Conservation (phyloP, 2,888 invertebrate species). For the Platerodrilus igneus region DNA sequence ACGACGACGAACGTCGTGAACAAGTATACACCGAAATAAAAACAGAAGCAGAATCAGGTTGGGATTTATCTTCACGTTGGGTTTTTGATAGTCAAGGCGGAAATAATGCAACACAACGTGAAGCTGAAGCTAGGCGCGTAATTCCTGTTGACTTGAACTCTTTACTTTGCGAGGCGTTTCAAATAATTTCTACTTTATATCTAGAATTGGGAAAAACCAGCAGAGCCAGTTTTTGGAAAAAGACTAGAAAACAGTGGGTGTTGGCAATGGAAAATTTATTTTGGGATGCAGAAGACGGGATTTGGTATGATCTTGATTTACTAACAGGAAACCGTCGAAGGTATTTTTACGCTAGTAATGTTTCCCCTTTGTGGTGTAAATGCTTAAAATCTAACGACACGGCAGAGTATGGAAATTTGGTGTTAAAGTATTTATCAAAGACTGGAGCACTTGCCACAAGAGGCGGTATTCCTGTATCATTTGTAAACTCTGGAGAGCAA, state of each 20-base stretch:
- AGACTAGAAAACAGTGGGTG: conserved; percentile 54
- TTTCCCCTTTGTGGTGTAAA: conserved; percentile 68
- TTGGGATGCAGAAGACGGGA: conserved; percentile 70
- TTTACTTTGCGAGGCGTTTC: conserved; percentile 66
- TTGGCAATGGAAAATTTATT: conserved; percentile 62
- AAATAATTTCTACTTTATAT: conserved; percentile 58
- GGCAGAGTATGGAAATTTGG: too few species aligned
- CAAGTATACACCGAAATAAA: conserved; percentile 61
- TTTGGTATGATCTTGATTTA: conserved; percentile 77
- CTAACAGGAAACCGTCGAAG: conserved; percentile 52
- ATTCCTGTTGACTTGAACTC: conserved; percentile 81
- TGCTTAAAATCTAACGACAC: too few species aligned
- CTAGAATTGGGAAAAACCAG: conserved; percentile 49
- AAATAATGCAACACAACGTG: conserved; percentile 54
- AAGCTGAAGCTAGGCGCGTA: conserved; percentile 61
- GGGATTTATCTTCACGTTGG: too few species aligned
- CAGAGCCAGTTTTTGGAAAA: conserved; percentile 52
- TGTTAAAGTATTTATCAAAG: too few species aligned
- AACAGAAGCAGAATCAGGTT: too few species aligned
- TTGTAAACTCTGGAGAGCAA: too few species aligned
- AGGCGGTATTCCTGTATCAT: too few species aligned
- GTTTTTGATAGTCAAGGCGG: conserved; percentile 64
- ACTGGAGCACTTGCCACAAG: too few species aligned
- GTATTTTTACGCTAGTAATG: conserved; percentile 67
- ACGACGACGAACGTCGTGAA: conserved; percentile 45